These are phyloP conservation scores for Chironomus striatipennis DNA, from an alignment of 1,140 invertebrate genomes.

Conservation along the genomic window DNA sequence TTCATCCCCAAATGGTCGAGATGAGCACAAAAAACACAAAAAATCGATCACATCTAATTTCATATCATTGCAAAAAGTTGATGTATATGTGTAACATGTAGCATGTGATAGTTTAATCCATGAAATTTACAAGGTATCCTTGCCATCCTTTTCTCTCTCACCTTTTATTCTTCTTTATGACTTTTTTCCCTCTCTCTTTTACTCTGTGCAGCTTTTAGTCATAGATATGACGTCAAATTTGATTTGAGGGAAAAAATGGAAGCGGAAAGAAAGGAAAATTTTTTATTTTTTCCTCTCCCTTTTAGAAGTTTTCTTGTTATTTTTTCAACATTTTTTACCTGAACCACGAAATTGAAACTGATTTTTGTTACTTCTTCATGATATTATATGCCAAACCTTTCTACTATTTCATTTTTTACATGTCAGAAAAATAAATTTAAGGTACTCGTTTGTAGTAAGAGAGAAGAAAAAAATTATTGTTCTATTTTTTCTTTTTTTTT, in stretches of 20 bases:
- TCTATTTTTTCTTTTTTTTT: neutral
- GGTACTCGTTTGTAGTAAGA: neutral
- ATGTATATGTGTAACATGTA: neutral
- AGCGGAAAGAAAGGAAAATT: neutral
- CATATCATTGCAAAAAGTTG: neutral
- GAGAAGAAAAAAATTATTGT: neutral
- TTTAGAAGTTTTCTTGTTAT: neutral
- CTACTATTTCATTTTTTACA: neutral
- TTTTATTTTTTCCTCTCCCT: neutral
- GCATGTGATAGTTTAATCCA: constrained; percentile 13
- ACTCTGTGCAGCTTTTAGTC: neutral
- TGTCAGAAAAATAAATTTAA: neutral
- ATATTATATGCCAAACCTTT: neutral
- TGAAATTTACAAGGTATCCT: neutral
- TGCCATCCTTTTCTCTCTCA: neutral
- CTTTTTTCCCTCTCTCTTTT: no score
- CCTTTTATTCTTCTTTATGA: neutral
- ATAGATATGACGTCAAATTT: constrained; percentile 14
- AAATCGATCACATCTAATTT: neutral
- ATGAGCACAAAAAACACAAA: neutral
- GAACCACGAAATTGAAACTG: constrained; percentile 6
- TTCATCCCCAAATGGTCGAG: neutral
- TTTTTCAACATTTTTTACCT: neutral
- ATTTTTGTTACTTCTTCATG: neutral
- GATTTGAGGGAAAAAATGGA: neutral